Conservation (phyloP, 2,113 vertebrate species). For the Natator depressus region DNA sequence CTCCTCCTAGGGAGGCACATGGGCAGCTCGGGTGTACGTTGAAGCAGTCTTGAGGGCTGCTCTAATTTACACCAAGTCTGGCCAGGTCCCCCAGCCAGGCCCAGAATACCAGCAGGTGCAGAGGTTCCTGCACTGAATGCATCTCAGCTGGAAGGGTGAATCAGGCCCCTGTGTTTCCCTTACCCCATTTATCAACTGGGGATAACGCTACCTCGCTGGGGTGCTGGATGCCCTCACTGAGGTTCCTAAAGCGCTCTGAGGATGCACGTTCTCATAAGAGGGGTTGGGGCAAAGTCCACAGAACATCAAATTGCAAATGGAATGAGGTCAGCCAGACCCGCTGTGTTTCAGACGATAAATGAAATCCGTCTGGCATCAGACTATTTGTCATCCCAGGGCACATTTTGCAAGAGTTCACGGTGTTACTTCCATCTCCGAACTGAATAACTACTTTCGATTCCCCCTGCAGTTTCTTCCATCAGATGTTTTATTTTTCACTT, state of each 20-base stretch:
- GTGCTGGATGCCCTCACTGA: neutral
- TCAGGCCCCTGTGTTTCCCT: neutral
- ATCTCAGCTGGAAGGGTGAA: neutral
- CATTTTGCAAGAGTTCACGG: neutral
- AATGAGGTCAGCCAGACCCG: neutral
- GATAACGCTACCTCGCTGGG: neutral
- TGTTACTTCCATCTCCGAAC: neutral
- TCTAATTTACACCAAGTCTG: neutral
- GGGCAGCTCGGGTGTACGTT: neutral
- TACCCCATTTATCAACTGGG: neutral
- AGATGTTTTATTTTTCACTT: neutral
- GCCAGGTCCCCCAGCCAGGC: neutral
- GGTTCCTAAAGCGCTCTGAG: neutral
- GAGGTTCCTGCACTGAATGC: neutral
- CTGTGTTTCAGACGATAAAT: neutral
- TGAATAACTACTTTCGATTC: neutral
- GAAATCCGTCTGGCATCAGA: neutral
- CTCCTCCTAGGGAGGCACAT: neutral
- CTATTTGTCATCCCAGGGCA: neutral
- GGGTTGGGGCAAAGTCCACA: neutral
- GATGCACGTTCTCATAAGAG: neutral
- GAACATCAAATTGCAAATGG: neutral
- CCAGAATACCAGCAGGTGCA: neutral
- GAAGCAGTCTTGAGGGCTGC: neutral
- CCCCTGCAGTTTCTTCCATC: rapidly evolving